These are phyloP conservation scores for Spilosoma lubricipeda DNA, from an alignment of 2,888 invertebrate species.

Conservation along the genomic window DNA sequence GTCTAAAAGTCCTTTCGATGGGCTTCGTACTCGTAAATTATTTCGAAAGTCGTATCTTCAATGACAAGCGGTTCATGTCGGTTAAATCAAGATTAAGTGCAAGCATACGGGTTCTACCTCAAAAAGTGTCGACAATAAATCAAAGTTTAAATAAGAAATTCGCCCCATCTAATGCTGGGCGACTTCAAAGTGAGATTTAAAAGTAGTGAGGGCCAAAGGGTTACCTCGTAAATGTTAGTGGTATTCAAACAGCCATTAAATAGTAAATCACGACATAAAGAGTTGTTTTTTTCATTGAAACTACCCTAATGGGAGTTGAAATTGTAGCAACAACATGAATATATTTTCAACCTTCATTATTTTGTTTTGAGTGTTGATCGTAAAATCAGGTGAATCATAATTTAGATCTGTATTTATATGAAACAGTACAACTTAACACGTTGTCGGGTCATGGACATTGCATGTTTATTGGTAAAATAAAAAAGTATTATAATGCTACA, in stretches of 20 bases:
- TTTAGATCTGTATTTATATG: conserved; percentile 1
- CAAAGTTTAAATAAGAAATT: conserved; percentile 79
- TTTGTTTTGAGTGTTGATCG: conserved; percentile 12
- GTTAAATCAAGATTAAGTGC: conserved; percentile 83
- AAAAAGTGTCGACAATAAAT: conserved; percentile 79
- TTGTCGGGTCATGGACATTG: background rate
- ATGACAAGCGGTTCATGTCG: conserved; percentile 72
- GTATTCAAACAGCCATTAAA: conserved; percentile 56
- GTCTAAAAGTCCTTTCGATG: conserved; percentile 45
- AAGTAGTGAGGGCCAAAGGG: conserved; percentile 60
- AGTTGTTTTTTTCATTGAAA: conserved; percentile 52
- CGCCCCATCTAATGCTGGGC: conserved; percentile 71
- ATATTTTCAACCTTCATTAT: conserved; percentile 16
- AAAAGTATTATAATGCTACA: background rate
- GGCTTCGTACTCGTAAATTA: conserved; percentile 70
- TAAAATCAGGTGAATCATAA: conserved; percentile 22
- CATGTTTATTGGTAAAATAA: background rate
- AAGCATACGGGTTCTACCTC: conserved; percentile 76
- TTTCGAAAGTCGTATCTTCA: conserved; percentile 69
- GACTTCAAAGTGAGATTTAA: conserved; percentile 77
- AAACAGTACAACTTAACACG: background rate
- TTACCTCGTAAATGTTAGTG: conserved; percentile 59
- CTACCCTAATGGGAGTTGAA: conserved; percentile 55
- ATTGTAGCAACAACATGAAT: conserved; percentile 32
- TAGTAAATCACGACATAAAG: conserved; percentile 54